These are phyloP conservation scores for Chymomyza costata DNA, from an alignment of 1,140 invertebrate genomes.

Conservation along the genomic window DNA sequence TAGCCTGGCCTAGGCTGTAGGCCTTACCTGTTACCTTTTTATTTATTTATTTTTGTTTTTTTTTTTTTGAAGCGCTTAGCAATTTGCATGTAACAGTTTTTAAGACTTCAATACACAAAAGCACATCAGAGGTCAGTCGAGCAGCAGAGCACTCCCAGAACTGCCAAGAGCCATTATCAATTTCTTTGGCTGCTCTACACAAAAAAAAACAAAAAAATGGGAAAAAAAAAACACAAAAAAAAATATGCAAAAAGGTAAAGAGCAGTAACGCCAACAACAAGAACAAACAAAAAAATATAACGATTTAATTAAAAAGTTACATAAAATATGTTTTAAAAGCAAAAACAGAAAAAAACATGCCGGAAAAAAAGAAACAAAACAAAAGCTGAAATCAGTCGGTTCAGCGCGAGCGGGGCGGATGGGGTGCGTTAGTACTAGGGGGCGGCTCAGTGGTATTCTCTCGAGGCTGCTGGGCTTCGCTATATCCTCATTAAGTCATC, in stretches of 20 bases:
- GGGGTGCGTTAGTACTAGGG: too few species aligned
- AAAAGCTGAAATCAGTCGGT: conserved; percentile 2
- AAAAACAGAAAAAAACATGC: too few species aligned
- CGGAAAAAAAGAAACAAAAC: neutral
- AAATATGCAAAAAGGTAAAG: neutral
- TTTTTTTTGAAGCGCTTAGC: conserved; percentile 44
- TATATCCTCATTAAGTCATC: conserved; percentile 66
- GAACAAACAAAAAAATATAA: conserved; percentile 32
- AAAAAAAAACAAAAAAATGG: conserved; percentile 3
- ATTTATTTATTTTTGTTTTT: conserved; percentile 8
- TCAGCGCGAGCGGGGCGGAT: too few species aligned
- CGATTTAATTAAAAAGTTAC: conserved; percentile 70
- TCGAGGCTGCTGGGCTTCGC: conserved; percentile 1
- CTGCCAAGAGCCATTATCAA: conserved; percentile 57
- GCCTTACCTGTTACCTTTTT: too few species aligned
- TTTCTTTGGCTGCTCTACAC: conserved; percentile 27
- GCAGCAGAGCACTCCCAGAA: conserved; percentile 9
- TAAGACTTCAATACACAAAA: too few species aligned
- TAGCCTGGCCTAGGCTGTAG: too few species aligned
- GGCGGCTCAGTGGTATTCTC: conserved; percentile 4
- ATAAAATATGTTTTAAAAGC: conserved; percentile 47
- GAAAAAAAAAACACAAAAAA: conserved; percentile 1
- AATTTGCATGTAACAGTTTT: too few species aligned
- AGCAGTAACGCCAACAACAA: conserved; percentile 12
- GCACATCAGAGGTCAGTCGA: conserved; percentile 2